These are phyloP conservation scores for Myotis daubentonii DNA, from an alignment of 2,797 vertebrate species.

Conservation along the genomic window DNA sequence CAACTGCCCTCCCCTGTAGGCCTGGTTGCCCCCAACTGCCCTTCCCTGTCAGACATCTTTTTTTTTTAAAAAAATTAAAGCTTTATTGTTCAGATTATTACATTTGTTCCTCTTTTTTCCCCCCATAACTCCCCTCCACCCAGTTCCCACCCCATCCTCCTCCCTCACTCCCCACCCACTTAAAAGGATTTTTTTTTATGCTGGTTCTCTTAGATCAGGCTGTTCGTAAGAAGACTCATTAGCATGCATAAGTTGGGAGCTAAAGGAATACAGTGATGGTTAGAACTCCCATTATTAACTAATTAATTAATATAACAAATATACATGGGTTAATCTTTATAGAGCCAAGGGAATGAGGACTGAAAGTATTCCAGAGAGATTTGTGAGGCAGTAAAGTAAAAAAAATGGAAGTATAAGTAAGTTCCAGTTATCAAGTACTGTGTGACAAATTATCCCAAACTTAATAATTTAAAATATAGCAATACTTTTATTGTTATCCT, in stretches of 20 bases:
- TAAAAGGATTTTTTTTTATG: background rate
- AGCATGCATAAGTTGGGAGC: background rate
- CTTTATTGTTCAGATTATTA: too few relatives aligned
- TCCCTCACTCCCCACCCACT: too few relatives aligned
- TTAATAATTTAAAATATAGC: background rate
- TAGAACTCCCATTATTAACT: background rate
- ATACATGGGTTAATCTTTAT: conserved; percentile 49
- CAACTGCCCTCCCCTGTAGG: too few relatives aligned
- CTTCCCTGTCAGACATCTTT: too few relatives aligned
- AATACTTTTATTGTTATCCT: background rate
- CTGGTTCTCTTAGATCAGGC: conserved; percentile 49
- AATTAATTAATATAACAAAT: conserved; percentile 24
- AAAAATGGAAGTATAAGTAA: background rate
- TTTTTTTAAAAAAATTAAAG: too few relatives aligned
- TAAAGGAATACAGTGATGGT: conserved; percentile 37
- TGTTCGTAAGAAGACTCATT: conserved; percentile 50
- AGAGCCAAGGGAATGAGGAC: background rate
- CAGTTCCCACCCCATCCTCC: too few relatives aligned
- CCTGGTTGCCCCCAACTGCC: too few relatives aligned
- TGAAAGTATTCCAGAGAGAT: conserved; percentile 16
- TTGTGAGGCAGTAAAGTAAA: background rate
- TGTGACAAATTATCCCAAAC: background rate
- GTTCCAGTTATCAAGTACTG: background rate
- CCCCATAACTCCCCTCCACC: too few relatives aligned
- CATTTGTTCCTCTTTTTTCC: too few relatives aligned